phyloP scores from a whole-genome alignment of 2,888 invertebrate genomes.

The Dinocampus coccinellae region DNA sequence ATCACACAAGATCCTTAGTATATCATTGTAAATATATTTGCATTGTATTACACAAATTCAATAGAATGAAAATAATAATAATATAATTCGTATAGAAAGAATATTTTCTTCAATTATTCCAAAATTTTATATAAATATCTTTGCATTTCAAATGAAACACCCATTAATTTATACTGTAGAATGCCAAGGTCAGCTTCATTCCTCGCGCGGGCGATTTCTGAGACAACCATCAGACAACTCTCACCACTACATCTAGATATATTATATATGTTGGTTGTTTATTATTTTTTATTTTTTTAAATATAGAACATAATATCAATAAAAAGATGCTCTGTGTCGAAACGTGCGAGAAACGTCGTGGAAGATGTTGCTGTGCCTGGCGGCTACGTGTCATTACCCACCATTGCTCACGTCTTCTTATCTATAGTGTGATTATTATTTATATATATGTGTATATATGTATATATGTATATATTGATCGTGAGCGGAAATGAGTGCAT shows the following conservation, averaged over 20 bases:
- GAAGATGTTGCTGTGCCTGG: conserved; percentile 12
- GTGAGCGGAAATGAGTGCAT: conserved; percentile 17
- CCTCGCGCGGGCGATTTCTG: conserved; percentile 40
- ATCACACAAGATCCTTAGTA: background rate
- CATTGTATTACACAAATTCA: background rate
- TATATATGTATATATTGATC: conserved; percentile 13
- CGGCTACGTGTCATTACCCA: conserved; percentile 30
- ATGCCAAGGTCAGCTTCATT: conserved; percentile 65
- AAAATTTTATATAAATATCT: conserved; percentile 39
- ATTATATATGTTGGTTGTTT: conserved; percentile 12
- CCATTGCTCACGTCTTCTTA: conserved; percentile 13
- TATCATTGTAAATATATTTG: background rate
- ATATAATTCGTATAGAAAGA: background rate
- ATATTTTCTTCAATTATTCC: conserved; percentile 33
- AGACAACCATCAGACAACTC: conserved; percentile 33
- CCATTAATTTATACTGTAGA: conserved; percentile 58
- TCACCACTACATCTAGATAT: conserved; percentile 37
- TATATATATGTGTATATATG: background rate
- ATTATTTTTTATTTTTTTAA: background rate
- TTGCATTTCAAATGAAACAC: conserved; percentile 28
- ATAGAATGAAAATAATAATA: background rate
- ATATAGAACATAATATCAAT: background rate
- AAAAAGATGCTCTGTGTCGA: background rate
- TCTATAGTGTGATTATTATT: conserved; percentile 24
- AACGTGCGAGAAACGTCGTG: conserved; percentile 5